phyloP scores from a whole-genome alignment of 2,797 vertebrate species.

The Acipenser ruthenus region DNA sequence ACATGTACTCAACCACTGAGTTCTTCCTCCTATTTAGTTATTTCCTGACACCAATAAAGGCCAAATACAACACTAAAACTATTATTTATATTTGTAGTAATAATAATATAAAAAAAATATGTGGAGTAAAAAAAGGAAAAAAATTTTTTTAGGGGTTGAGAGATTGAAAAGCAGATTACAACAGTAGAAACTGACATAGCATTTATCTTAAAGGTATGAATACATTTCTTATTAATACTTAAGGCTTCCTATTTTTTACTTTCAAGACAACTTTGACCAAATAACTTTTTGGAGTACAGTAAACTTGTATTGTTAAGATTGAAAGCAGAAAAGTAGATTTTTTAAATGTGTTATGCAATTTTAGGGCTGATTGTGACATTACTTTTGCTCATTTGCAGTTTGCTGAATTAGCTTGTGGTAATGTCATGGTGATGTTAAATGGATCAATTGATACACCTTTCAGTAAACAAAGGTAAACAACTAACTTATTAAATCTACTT shows the following conservation, averaged over 20 bases:
- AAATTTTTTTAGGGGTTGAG: too few species aligned
- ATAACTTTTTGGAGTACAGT: too few species aligned
- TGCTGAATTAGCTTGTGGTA: conserved; percentile 46
- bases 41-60: too few species aligned
- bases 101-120: too few species aligned
- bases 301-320: background rate
- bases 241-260: background rate
- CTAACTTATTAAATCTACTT: too few species aligned
- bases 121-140: too few species aligned
- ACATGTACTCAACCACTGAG: background rate
- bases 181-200: too few species aligned
- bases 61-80: too few species aligned
- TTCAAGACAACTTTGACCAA: background rate
- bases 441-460: conserved; percentile 43
- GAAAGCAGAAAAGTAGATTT: conserved; percentile 16
- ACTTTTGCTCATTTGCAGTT: conserved; percentile 35
- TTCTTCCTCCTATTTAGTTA: background rate
- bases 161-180: too few species aligned
- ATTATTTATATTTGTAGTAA: too few species aligned
- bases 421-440: conserved; percentile 48
- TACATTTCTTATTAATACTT: background rate
- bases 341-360: conserved; percentile 11
- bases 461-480: conserved; percentile 30
- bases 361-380: background rate
- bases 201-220: background rate